These are phyloP conservation scores for Gopherus flavomarginatus DNA, from an alignment of 2,113 vertebrate genomes.

Conservation along the genomic window DNA sequence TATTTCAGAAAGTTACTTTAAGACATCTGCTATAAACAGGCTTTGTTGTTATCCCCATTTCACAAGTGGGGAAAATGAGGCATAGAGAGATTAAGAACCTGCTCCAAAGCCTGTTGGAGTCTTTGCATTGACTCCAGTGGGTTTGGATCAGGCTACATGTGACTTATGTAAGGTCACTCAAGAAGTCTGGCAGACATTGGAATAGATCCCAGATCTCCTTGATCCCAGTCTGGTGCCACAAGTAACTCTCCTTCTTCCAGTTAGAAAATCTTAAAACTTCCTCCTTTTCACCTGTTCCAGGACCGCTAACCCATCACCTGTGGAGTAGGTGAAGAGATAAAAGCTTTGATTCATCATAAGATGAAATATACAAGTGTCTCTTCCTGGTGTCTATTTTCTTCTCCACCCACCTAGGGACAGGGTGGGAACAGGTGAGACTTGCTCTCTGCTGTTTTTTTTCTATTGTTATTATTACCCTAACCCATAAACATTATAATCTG, in stretches of 20 bases:
- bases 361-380: conserved; percentile 17
- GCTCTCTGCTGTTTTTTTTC: neutral
- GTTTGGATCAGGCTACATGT: conserved; percentile 39
- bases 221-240: conserved; percentile 39
- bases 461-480: neutral
- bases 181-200: conserved; percentile 11
- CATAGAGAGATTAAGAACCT: conserved; percentile 43
- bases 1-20: conserved; percentile 41
- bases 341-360: conserved; percentile 30
- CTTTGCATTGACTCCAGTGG: conserved; percentile 28
- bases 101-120: conserved; percentile 50
- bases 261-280: conserved; percentile 53
- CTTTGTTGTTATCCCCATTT: conserved; percentile 47
- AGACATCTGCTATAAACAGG: conserved; percentile 43
- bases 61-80: conserved; percentile 53
- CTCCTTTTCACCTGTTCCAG: conserved; percentile 36
- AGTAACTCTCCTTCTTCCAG: conserved; percentile 45
- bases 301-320: conserved; percentile 15
- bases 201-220: conserved; percentile 4
- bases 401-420: neutral
- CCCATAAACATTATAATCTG: neutral
- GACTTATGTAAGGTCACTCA: conserved; percentile 54
- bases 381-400: conserved; percentile 24
- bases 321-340: conserved; percentile 21
- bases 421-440: fast-evolving